phyloP scores from a whole-genome alignment of 2,888 invertebrate genomes.

The Isoperla grammatica region DNA sequence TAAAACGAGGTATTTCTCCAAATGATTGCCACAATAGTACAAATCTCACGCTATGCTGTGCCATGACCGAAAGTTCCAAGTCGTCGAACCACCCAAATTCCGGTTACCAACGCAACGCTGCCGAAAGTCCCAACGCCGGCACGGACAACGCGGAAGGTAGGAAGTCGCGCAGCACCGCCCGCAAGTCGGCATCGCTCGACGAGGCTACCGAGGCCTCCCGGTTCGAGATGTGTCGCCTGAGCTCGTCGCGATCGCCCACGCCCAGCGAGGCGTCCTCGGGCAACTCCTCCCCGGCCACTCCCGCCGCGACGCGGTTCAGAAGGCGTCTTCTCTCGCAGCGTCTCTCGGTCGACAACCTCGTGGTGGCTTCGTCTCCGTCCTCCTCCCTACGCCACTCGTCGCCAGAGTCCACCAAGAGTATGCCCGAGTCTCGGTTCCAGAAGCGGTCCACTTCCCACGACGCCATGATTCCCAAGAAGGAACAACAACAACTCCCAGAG shows the following conservation, averaged over 20 bases:
- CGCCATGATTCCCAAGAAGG: constrained; percentile 32
- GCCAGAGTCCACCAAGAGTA: constrained; percentile 42
- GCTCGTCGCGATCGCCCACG: constrained; percentile 21
- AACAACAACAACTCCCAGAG: background rate
- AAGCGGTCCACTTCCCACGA: constrained; percentile 42
- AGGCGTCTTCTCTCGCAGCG: constrained; percentile 39
- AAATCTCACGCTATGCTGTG: constrained; percentile 39
- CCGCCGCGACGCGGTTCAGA: constrained; percentile 32
- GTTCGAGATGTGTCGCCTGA: background rate
- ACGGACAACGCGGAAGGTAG: background rate
- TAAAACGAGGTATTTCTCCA: constrained; percentile 5
- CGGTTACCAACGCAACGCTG: constrained; percentile 16
- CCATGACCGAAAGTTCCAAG: constrained; percentile 44
- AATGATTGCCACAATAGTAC: constrained; percentile 24
- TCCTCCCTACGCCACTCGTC: constrained; percentile 41
- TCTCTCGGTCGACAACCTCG: constrained; percentile 42
- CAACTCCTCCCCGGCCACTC: constrained; percentile 21
- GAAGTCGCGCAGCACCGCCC: background rate
- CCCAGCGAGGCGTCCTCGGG: constrained; percentile 25
- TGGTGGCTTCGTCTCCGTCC: constrained; percentile 39
- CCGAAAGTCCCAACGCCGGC: background rate
- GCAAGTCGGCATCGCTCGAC: constrained; percentile 16
- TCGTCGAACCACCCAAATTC: constrained; percentile 18
- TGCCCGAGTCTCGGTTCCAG: constrained; percentile 38
- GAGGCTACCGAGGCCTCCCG: background rate